A percentile compares a stretch with the other conserved stretches of the same genome.
Evolutionary conservation across 2,888 invertebrate genomes (phyloP).

Genomic region (Chrysotoxum bicinctum): DNA sequence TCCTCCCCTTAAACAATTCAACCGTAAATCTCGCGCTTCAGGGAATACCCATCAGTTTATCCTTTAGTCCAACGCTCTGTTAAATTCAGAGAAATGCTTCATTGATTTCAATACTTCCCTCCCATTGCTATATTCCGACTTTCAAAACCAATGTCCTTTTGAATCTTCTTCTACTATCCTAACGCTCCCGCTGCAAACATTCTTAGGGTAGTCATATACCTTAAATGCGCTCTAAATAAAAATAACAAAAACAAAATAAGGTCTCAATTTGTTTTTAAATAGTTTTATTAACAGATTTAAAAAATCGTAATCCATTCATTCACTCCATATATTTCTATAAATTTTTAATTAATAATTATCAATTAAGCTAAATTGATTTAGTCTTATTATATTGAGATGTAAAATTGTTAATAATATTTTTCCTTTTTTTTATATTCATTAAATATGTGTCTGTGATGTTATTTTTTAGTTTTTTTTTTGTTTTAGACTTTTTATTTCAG

Average conservation of each 20-base stretch:
- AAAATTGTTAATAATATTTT: slow-evolving; percentile 70
- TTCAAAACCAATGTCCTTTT: too few relatives aligned
- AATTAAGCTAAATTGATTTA: slow-evolving; percentile 73
- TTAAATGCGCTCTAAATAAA: too few relatives aligned
- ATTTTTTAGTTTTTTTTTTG: slow-evolving; percentile 21
- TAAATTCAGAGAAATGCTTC: too few relatives aligned
- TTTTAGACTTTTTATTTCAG: slow-evolving; percentile 24
- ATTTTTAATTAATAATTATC: slow-evolving; percentile 72
- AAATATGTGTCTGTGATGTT: slow-evolving; percentile 67
- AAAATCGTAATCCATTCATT: slow-evolving; percentile 77
- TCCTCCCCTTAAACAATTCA: too few relatives aligned
- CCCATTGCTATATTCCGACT: too few relatives aligned
- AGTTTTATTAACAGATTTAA: slow-evolving; percentile 80
- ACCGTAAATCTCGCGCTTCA: too few relatives aligned
- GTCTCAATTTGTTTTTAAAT: slow-evolving; percentile 73
- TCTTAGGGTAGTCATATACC: too few relatives aligned
- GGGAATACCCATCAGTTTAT: too few relatives aligned
- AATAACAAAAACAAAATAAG: background rate
- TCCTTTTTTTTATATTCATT: slow-evolving; percentile 40
- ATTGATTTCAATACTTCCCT: too few relatives aligned
- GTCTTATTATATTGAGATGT: slow-evolving; percentile 73
- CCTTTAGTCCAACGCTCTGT: too few relatives aligned
- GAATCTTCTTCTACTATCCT: too few relatives aligned
- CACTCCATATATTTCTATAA: slow-evolving; percentile 72
- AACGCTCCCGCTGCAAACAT: too few relatives aligned